phyloP scores from a whole-genome alignment of 2,888 invertebrate genomes.

The Lycocerus yunnanus region DNA sequence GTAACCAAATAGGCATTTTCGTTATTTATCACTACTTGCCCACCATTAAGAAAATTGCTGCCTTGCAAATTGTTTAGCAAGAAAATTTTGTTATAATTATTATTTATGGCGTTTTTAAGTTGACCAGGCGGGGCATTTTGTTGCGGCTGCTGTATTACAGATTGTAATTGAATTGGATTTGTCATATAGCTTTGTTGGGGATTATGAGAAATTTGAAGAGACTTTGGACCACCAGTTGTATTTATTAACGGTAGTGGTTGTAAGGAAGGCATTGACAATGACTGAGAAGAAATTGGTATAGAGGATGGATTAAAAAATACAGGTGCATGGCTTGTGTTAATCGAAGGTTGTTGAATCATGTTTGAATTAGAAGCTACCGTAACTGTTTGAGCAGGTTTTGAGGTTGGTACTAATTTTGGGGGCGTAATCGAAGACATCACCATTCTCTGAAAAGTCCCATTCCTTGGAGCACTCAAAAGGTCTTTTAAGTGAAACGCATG shows the following conservation, averaged over 20 bases:
- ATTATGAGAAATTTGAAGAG: not conserved
- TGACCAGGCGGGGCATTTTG: not conserved
- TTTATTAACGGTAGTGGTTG: not conserved
- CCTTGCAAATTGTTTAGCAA: not conserved
- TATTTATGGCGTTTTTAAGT: constrained; percentile 13
- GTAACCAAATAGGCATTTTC: not conserved
- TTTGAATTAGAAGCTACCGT: not conserved
- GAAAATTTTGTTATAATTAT: constrained; percentile 13
- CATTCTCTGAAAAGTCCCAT: not conserved
- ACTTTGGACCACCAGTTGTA: not conserved
- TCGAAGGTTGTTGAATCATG: not conserved
- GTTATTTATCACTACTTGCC: not conserved
- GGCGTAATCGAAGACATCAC: not conserved
- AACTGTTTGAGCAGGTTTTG: not conserved
- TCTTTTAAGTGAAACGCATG: not conserved
- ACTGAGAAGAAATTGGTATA: not conserved
- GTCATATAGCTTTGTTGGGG: not conserved
- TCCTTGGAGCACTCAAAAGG: not conserved
- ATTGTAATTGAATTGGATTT: not conserved
- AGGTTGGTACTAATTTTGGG: not conserved
- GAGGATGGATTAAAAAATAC: not conserved
- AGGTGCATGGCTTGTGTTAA: not conserved
- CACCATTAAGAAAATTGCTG: not conserved
- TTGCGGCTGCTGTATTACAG: not conserved
- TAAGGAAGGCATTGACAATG: not conserved